Percentiles rank a stretch among this genome's conserved stretches.
phyloP scores from a whole-genome alignment of 2,113 vertebrate genomes.

The Lampris megalopsis region DNA sequence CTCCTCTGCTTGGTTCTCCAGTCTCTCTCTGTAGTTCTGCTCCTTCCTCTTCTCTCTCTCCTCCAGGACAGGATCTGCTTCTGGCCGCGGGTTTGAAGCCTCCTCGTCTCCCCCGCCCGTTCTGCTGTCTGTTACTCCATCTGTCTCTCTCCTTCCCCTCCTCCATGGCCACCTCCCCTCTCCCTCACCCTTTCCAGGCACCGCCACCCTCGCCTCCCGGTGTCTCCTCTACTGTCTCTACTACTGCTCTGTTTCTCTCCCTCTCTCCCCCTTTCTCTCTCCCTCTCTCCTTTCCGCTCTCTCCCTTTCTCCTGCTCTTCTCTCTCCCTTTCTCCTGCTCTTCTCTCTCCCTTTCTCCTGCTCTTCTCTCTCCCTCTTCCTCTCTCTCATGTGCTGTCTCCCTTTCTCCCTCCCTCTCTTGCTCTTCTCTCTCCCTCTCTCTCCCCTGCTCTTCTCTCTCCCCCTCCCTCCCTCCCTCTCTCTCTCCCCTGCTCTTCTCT shows the following conservation, averaged over 20 bases:
- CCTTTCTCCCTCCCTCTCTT: not conserved
- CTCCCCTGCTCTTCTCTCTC: not conserved
- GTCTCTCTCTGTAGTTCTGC: slow-evolving; percentile 15
- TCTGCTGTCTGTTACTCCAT: not conserved
- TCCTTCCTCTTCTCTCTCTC: slow-evolving; percentile 8
- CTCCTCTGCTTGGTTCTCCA: slow-evolving; percentile 31
- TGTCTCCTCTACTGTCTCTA: not conserved
- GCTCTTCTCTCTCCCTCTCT: not conserved
- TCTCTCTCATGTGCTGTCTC: too few relatives aligned
- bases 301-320: too few relatives aligned
- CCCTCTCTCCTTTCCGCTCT: too few relatives aligned
- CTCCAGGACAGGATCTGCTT: slow-evolving; percentile 13
- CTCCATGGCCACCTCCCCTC: not conserved
- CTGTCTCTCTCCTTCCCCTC: not conserved
- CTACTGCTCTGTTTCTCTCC: too few relatives aligned
- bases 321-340: not conserved
- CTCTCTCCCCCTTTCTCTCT: too few relatives aligned
- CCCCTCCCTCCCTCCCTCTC: not conserved
- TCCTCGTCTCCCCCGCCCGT: not conserved
- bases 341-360: too few relatives aligned
- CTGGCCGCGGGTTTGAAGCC: slow-evolving; percentile 28
- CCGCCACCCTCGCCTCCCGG: too few relatives aligned
- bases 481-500: not conserved
- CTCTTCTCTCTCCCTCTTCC: too few relatives aligned
- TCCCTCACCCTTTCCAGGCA: not conserved